These are phyloP conservation scores for Rhincodon typus DNA, from an alignment of 2,797 vertebrate species.

Conservation along the genomic window DNA sequence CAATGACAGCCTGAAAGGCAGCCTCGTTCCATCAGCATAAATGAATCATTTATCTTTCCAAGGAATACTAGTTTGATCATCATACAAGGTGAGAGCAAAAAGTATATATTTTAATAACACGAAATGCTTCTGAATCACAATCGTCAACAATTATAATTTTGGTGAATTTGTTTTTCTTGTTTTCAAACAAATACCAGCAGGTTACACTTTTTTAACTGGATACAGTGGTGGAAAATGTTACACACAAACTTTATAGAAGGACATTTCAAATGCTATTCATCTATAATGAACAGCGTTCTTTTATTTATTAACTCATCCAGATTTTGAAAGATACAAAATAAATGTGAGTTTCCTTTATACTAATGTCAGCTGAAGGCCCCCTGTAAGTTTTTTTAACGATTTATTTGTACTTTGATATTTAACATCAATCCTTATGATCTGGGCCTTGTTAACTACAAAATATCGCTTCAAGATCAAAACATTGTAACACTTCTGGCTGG, in stretches of 20 bases:
- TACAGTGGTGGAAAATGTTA: neutral
- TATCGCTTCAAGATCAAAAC: neutral
- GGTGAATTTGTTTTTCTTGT: conserved; percentile 45
- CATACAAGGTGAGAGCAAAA: conserved; percentile 51
- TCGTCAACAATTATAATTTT: conserved; percentile 36
- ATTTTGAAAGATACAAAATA: neutral
- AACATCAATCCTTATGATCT: neutral
- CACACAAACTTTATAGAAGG: neutral
- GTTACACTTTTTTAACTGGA: neutral
- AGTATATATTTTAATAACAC: conserved; percentile 41
- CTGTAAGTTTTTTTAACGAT: neutral
- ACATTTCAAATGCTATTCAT: neutral
- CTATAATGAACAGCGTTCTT: neutral
- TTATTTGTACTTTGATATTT: conserved; percentile 18
- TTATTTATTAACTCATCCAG: neutral
- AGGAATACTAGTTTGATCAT: conserved; percentile 45
- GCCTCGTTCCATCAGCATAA: conserved; percentile 52
- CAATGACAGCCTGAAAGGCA: conserved; percentile 57
- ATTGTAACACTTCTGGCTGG: neutral
- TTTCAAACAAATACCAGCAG: neutral
- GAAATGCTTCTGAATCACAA: conserved; percentile 30
- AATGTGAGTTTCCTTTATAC: neutral
- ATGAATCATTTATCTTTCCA: conserved; percentile 57
- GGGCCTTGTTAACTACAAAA: neutral
- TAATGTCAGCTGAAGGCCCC: neutral